These are phyloP conservation scores for Netelia fuscicornis DNA, from an alignment of 2,888 invertebrate species.

Conservation along the genomic window DNA sequence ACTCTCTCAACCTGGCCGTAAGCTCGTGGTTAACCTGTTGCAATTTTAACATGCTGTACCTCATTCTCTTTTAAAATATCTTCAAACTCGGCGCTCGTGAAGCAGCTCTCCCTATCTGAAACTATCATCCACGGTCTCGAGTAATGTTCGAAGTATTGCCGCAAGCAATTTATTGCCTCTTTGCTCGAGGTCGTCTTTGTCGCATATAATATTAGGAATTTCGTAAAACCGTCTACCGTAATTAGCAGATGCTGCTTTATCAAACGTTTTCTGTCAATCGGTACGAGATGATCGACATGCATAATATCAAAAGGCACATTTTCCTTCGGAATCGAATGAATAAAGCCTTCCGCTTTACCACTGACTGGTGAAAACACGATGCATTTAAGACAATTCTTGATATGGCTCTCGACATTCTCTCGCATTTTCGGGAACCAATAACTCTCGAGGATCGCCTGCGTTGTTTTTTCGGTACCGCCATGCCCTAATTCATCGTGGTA, in stretches of 20 bases:
- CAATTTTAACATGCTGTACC: background rate
- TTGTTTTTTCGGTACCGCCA: background rate
- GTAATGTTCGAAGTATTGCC: constrained; percentile 68
- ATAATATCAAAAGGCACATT: constrained; percentile 41
- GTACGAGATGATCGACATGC: constrained; percentile 56
- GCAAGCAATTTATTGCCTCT: constrained; percentile 67
- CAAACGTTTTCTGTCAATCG: constrained; percentile 57
- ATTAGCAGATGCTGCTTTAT: constrained; percentile 38
- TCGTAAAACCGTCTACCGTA: constrained; percentile 72
- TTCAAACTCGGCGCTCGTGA: constrained; percentile 73
- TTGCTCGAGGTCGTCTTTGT: constrained; percentile 61
- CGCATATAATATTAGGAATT: constrained; percentile 72
- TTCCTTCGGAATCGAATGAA: constrained; percentile 55
- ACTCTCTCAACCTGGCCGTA: too few relatives aligned
- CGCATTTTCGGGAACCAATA: constrained; percentile 26
- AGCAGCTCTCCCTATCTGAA: constrained; percentile 75
- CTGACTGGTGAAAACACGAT: constrained; percentile 59
- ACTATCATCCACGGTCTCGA: constrained; percentile 69
- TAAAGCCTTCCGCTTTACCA: constrained; percentile 57
- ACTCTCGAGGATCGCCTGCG: background rate
- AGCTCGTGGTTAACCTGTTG: background rate
- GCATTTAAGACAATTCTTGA: constrained; percentile 69
- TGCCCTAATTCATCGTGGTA: constrained; percentile 26
- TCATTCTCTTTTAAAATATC: constrained; percentile 65
- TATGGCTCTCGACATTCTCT: constrained; percentile 9